Percentiles rank a stretch among this genome's conserved stretches.
Evolutionary conservation across 2,113 vertebrate genomes (phyloP).

Genomic region (Macheiramphus alcinus): DNA sequence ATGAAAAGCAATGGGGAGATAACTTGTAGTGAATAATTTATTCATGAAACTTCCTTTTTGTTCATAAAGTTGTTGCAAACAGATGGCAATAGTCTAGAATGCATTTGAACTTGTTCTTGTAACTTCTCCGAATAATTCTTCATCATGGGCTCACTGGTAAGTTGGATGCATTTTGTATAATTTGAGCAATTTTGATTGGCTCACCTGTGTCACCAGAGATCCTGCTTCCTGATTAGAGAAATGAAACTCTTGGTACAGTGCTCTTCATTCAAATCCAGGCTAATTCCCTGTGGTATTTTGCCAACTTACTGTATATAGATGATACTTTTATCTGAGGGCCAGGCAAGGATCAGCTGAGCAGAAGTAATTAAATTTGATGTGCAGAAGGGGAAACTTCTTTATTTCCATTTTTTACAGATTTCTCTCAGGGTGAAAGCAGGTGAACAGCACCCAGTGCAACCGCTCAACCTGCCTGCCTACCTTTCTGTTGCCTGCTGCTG

Average conservation of each 20-base stretch:
- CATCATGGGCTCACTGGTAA: not conserved
- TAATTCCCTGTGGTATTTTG: not conserved
- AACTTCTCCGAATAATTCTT: conserved; percentile 5
- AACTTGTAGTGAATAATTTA: conserved; percentile 22
- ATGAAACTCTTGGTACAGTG: not conserved
- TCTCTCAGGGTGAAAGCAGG: not conserved
- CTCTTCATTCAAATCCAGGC: not conserved
- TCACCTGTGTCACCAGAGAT: not conserved
- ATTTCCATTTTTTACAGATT: not conserved
- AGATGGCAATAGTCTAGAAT: not conserved
- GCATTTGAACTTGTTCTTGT: not conserved
- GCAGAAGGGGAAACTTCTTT: not conserved
- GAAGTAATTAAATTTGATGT: not conserved
- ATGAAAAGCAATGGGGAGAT: not conserved
- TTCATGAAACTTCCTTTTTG: conserved; percentile 2
- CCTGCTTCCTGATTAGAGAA: not conserved
- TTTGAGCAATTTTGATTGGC: not conserved
- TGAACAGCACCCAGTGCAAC: not conserved
- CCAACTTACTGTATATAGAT: not conserved
- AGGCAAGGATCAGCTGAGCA: not conserved
- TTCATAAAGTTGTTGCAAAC: conserved; percentile 3
- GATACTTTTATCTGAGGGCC: not conserved
- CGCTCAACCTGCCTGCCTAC: not conserved
- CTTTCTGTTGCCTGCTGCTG: not conserved
- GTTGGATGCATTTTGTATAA: not conserved